Evolutionary conservation across 2,888 invertebrate genomes (phyloP).

Genomic region (Hyles lineata): DNA sequence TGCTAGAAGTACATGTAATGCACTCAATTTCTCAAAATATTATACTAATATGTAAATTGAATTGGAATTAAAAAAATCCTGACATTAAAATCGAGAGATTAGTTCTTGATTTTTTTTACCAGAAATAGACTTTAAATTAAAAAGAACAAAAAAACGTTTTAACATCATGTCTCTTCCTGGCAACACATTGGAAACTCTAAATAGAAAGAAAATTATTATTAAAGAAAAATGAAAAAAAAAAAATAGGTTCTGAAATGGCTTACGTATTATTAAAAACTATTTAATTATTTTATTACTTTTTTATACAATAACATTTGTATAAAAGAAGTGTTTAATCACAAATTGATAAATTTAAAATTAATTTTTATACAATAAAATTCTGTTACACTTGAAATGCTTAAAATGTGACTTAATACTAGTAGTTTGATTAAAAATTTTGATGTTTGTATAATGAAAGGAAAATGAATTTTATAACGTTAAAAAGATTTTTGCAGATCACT

Average conservation of each 20-base stretch:
- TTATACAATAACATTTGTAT: neutral
- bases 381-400: neutral
- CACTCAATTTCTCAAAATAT: no score
- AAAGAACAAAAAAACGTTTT: neutral
- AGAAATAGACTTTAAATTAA: no score
- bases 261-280: neutral
- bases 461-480: no score
- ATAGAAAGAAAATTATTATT: neutral
- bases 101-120: no score
- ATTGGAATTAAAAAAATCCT: no score
- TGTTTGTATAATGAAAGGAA: neutral
- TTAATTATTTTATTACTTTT: neutral
- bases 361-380: neutral
- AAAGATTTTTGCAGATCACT: constrained; percentile 1
- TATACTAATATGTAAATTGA: no score
- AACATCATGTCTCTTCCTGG: neutral
- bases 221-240: neutral
- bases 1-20: no score
- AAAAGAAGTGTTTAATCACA: neutral
- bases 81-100: no score
- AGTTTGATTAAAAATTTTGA: neutral
- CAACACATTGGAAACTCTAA: neutral
- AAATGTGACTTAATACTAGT: constrained; percentile 1
- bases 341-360: neutral
- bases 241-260: constrained; percentile 2